These are phyloP conservation scores for Kryptolebias ocellatus DNA, from an alignment of 2,797 vertebrate genomes.

Conservation along the genomic window DNA sequence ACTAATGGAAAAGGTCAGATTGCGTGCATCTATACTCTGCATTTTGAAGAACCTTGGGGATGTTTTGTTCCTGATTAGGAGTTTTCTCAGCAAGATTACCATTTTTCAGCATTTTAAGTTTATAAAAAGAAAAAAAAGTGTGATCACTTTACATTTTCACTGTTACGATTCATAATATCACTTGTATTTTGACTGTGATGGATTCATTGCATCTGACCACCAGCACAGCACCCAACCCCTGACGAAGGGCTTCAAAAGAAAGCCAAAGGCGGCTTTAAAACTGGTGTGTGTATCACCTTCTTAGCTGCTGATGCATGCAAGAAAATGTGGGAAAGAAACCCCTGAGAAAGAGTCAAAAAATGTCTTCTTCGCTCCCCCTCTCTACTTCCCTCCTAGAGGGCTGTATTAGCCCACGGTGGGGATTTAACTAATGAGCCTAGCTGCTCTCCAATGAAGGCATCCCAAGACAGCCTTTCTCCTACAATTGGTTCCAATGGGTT, in stretches of 20 bases:
- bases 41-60: constrained; percentile 53
- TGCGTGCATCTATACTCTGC: constrained; percentile 38
- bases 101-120: constrained; percentile 42
- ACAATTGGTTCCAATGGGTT: constrained; percentile 90
- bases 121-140: neutral
- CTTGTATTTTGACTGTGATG: constrained; percentile 12
- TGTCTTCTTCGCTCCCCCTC: constrained; percentile 78
- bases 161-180: neutral
- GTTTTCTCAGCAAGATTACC: constrained; percentile 17
- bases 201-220: constrained; percentile 53
- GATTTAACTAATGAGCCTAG: constrained; percentile 89
- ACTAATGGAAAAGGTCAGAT: constrained; percentile 81
- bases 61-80: constrained; percentile 28
- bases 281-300: constrained; percentile 67
- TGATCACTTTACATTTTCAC: neutral
- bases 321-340: constrained; percentile 81
- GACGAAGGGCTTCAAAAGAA: constrained; percentile 49
- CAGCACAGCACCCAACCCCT: constrained; percentile 15
- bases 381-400: constrained; percentile 77
- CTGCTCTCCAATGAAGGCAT: constrained; percentile 83
- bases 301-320: constrained; percentile 84
- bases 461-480: constrained; percentile 85
- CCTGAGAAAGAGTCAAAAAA: constrained; percentile 80
- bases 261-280: constrained; percentile 66
- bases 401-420: constrained; percentile 84